Conservation (phyloP, 2,888 invertebrate species). For the Synanthedon vespiformis region DNA sequence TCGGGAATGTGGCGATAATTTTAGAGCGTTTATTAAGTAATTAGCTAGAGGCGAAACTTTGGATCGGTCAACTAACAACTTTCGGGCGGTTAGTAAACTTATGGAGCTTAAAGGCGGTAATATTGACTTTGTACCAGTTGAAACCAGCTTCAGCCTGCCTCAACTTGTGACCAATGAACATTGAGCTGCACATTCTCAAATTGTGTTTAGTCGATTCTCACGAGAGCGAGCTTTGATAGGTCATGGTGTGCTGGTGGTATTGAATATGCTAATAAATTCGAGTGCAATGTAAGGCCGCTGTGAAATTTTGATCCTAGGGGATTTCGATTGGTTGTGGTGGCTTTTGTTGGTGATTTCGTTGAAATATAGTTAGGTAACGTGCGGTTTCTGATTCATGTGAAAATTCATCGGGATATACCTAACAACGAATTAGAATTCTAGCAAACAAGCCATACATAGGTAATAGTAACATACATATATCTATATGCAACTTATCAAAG, state of each 20-base stretch:
- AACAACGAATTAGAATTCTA: too few species aligned
- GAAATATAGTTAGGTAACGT: neutral
- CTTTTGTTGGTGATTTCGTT: neutral
- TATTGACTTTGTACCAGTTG: neutral
- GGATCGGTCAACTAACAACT: neutral
- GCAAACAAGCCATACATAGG: too few species aligned
- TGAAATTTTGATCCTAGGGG: slow-evolving; percentile 32
- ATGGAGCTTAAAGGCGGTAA: neutral
- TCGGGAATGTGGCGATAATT: neutral
- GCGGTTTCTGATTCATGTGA: too few species aligned
- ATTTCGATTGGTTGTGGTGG: neutral
- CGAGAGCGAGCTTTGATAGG: slow-evolving; percentile 7
- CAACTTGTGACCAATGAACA: slow-evolving; percentile 23
- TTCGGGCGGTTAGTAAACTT: neutral
- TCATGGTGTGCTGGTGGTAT: slow-evolving; percentile 23
- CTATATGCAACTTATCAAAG: too few species aligned
- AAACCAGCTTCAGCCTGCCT: slow-evolving; percentile 19
- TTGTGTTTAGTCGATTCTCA: neutral
- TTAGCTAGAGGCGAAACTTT: neutral
- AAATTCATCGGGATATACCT: too few species aligned
- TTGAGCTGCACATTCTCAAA: slow-evolving; percentile 8
- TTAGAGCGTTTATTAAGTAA: neutral
- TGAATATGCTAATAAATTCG: slow-evolving; percentile 39
- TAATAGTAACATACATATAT: too few species aligned
- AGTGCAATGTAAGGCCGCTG: slow-evolving; percentile 25